These are phyloP conservation scores for Mayetiola destructor DNA, from an alignment of 2,888 invertebrate species.

Conservation along the genomic window DNA sequence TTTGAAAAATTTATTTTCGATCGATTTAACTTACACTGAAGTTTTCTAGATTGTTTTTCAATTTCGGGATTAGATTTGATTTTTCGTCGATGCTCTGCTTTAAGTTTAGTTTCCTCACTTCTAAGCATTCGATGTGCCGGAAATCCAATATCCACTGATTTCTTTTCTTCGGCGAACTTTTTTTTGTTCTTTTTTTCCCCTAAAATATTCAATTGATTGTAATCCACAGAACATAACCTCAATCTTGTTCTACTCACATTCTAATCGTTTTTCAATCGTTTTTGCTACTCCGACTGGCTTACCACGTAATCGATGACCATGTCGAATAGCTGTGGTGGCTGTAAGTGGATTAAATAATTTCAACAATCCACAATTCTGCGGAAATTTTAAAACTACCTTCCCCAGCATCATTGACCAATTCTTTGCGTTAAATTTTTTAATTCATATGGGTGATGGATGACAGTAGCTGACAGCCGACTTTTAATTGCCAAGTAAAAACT, in stretches of 20 bases:
- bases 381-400: background rate
- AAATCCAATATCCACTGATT: slow-evolving; percentile 51
- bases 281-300: slow-evolving; percentile 54
- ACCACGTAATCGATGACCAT: slow-evolving; percentile 50
- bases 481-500: too few species aligned
- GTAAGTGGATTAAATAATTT: background rate
- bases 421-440: too few species aligned
- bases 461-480: too few species aligned
- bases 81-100: slow-evolving; percentile 37
- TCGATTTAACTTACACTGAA: slow-evolving; percentile 39
- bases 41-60: slow-evolving; percentile 44
- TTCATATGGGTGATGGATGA: too few species aligned
- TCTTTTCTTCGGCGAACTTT: slow-evolving; percentile 40
- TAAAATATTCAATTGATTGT: background rate
- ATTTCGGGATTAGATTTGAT: slow-evolving; percentile 50
- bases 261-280: slow-evolving; percentile 51
- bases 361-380: background rate
- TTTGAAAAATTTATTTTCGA: background rate
- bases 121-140: slow-evolving; percentile 32
- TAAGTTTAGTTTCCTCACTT: slow-evolving; percentile 27
- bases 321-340: slow-evolving; percentile 17
- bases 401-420: background rate
- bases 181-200: slow-evolving; percentile 22
- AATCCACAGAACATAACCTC: slow-evolving; percentile 14
- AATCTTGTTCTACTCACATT: slow-evolving; percentile 40